Conservation (phyloP, 2,113 vertebrate species). For the Uria lomvia region DNA sequence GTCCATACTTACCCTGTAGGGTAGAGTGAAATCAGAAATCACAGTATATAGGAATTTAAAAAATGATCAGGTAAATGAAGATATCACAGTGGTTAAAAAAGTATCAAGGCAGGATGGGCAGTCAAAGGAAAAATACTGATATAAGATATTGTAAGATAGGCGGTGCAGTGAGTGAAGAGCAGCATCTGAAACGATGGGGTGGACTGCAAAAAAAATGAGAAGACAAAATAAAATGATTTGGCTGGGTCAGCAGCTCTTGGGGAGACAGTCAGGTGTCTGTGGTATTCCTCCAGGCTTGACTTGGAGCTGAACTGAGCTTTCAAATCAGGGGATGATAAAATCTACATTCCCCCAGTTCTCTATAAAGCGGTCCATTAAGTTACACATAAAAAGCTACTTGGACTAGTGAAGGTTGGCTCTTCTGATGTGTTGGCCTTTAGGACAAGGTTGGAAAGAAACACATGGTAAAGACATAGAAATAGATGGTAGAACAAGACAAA, state of each 20-base stretch:
- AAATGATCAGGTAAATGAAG: neutral
- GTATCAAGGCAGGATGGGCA: neutral
- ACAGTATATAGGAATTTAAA: neutral
- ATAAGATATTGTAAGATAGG: fast-evolving
- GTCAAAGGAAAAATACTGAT: neutral
- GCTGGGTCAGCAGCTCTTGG: neutral
- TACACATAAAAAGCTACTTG: neutral
- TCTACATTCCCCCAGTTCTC: neutral
- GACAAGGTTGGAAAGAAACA: neutral
- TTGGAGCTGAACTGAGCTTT: neutral
- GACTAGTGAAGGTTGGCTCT: neutral
- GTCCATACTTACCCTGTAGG: neutral
- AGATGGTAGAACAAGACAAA: neutral
- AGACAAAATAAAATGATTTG: neutral
- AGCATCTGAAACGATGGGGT: neutral
- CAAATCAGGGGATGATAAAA: neutral
- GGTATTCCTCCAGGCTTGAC: neutral
- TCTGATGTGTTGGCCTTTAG: neutral
- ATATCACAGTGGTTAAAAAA: neutral
- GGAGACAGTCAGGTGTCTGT: neutral
- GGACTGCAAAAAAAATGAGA: neutral
- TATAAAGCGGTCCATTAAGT: neutral
- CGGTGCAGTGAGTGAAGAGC: neutral
- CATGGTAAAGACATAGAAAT: neutral
- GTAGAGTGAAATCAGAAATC: neutral